Conservation (phyloP, 37 sponge, comb jelly and placozoan genomes). For the Beroe forskalii region DNA sequence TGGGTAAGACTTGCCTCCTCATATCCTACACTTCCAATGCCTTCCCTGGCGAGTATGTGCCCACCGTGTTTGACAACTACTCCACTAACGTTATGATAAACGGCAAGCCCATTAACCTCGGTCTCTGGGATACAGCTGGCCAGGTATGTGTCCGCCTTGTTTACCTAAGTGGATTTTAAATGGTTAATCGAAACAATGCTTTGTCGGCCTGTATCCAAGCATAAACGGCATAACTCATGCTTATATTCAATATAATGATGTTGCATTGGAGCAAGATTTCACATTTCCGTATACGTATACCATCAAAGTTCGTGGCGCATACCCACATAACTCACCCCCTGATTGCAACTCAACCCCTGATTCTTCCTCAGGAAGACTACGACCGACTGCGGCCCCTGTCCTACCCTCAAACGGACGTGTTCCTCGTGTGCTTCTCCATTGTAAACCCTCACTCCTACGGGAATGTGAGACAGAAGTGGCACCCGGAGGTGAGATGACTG, state of each 20-base stretch:
- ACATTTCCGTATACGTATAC: no score
- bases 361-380: constrained; percentile 81
- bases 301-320: no score
- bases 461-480: constrained; percentile 68
- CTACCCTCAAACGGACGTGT: constrained; percentile 87
- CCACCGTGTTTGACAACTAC: constrained; percentile 73
- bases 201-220: no score
- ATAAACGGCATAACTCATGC: no score
- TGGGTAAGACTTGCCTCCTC: constrained; percentile 70
- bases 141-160: constrained; percentile 62
- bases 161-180: no score
- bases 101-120: constrained; percentile 65
- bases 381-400: constrained; percentile 88
- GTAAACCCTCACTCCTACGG: constrained; percentile 71
- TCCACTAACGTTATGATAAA: constrained; percentile 65
- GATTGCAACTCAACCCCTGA: no score
- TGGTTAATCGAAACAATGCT: no score
- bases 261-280: no score
- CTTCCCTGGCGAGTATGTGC: constrained; percentile 71
- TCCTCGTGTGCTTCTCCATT: constrained; percentile 73
- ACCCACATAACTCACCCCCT: no score
- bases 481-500: constrained; percentile 57
- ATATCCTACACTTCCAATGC: constrained; percentile 69
- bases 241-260: no score
- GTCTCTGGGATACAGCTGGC: constrained; percentile 72